These are phyloP conservation scores for Heliconius charithonia DNA, from an alignment of 2,888 invertebrate species.

Conservation along the genomic window DNA sequence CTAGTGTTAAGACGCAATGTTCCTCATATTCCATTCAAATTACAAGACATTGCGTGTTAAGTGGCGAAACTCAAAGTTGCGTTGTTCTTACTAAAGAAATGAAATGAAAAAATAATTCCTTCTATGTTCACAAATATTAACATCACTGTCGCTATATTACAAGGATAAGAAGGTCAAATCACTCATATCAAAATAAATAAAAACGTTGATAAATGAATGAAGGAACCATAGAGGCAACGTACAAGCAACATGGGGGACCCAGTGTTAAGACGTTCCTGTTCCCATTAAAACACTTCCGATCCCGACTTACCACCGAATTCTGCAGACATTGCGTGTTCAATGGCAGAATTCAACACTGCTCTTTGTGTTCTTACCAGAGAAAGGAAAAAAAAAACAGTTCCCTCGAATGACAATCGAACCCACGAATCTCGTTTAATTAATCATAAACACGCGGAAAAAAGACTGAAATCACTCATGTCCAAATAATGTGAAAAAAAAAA, in stretches of 20 bases:
- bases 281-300: too few relatives aligned
- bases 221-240: too few relatives aligned
- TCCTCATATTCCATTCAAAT: too few relatives aligned
- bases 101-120: too few relatives aligned
- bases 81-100: too few relatives aligned
- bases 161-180: background rate
- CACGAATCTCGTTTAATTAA: background rate
- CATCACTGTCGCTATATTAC: background rate
- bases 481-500: background rate
- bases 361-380: too few relatives aligned
- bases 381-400: too few relatives aligned
- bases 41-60: background rate
- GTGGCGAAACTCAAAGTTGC: too few relatives aligned
- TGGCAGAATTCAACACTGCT: too few relatives aligned
- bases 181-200: background rate
- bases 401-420: too few relatives aligned
- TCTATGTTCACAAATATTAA: too few relatives aligned
- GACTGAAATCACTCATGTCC: background rate
- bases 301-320: background rate
- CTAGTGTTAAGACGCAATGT: too few relatives aligned
- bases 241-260: background rate
- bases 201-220: background rate
- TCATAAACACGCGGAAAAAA: background rate
- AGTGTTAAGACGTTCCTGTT: background rate
- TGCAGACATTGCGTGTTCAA: background rate